These are phyloP conservation scores for Clepsis dumicolana DNA, from an alignment of 2,888 invertebrate genomes.

Conservation along the genomic window DNA sequence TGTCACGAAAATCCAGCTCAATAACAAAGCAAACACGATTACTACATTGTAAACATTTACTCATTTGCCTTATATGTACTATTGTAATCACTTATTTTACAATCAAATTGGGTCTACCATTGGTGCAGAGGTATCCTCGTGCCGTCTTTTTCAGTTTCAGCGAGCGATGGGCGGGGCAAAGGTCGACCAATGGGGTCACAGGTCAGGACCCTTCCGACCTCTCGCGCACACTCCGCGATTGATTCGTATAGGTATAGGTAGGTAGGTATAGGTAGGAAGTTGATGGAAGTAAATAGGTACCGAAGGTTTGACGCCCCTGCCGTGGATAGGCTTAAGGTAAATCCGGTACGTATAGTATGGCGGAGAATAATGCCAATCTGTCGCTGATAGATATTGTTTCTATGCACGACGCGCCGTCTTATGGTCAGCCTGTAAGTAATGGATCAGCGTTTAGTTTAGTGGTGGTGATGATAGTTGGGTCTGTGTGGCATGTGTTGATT, in stretches of 20 bases:
- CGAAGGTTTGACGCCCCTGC: slow-evolving; percentile 62
- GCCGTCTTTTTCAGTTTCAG: slow-evolving; percentile 57
- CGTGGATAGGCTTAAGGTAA: slow-evolving; percentile 16
- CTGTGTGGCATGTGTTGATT: too few species aligned
- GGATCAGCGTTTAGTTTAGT: too few species aligned
- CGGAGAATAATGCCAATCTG: too few species aligned
- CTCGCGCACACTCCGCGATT: slow-evolving; percentile 69
- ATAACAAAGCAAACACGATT: not conserved
- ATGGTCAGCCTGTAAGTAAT: too few species aligned
- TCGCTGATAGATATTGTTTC: too few species aligned
- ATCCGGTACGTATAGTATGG: not conserved
- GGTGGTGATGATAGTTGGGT: too few species aligned
- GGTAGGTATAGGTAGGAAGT: not conserved
- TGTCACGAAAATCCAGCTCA: not conserved
- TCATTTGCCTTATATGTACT: slow-evolving; percentile 11
- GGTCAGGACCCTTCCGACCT: slow-evolving; percentile 76
- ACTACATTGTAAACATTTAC: not conserved
- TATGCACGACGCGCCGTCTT: too few species aligned
- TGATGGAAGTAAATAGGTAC: slow-evolving; percentile 40
- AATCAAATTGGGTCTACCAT: slow-evolving; percentile 25
- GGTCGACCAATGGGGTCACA: slow-evolving; percentile 84
- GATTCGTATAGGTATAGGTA: slow-evolving; percentile 53
- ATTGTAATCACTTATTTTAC: slow-evolving; percentile 15
- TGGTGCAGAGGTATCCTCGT: slow-evolving; percentile 51
- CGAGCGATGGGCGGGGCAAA: slow-evolving; percentile 72